Evolutionary conservation across 2,113 vertebrate genomes (phyloP).

Genomic region (Serinus canaria): DNA sequence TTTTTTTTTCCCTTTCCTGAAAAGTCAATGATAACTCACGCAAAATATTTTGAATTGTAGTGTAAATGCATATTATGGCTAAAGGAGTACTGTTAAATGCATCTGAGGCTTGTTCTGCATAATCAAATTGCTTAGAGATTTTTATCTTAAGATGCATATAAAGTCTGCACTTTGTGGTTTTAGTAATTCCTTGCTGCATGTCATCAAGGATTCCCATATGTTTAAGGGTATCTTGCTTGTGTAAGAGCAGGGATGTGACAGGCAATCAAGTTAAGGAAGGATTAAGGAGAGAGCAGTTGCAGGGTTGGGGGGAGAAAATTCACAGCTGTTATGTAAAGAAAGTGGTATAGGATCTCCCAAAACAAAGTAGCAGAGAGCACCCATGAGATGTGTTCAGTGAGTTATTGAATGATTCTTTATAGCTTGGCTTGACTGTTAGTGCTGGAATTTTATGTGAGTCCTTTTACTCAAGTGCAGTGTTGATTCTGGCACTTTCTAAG

Average conservation of each 20-base stretch:
- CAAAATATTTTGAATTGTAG: neutral
- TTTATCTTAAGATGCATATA: neutral
- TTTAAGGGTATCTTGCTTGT: neutral
- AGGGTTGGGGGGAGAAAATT: neutral
- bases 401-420: neutral
- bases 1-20: neutral
- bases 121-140: neutral
- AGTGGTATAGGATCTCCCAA: neutral
- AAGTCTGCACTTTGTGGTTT: neutral
- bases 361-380: neutral
- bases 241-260: neutral
- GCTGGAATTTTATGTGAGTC: neutral
- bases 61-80: rapidly evolving
- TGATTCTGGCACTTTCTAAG: neutral
- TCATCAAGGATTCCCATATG: neutral
- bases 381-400: neutral
- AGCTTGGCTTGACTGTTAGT: neutral
- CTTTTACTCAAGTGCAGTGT: neutral
- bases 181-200: neutral
- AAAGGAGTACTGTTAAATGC: neutral
- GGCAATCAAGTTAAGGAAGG: neutral
- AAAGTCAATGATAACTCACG: neutral
- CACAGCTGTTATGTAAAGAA: neutral
- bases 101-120: neutral
- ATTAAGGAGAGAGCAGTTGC: neutral